Percentiles rank a stretch among this genome's conserved stretches.
These are phyloP conservation scores for Ariolimax columbianus DNA, from an alignment of 2,888 invertebrate species.

Conservation along the genomic window DNA sequence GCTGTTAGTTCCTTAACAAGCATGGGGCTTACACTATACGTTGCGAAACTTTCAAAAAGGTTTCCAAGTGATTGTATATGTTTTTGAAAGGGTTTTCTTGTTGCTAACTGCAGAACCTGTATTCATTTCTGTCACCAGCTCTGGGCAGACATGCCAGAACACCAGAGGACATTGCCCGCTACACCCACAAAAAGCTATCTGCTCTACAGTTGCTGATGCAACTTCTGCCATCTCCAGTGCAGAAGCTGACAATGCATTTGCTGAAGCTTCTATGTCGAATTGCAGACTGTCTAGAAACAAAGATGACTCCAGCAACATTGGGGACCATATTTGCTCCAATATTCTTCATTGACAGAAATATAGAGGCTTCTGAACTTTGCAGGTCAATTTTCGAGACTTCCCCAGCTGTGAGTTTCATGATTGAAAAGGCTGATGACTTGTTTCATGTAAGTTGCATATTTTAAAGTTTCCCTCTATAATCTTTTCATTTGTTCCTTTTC, in stretches of 20 bases:
- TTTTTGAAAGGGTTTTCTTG: not conserved
- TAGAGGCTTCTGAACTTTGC: constrained; percentile 19
- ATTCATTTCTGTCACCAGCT: constrained; percentile 11
- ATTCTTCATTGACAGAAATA: constrained; percentile 42
- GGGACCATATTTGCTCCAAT: constrained; percentile 50
- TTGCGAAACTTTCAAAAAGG: too few species aligned
- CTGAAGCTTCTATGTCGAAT: constrained; percentile 27
- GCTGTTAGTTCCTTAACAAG: too few species aligned
- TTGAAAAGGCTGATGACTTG: constrained; percentile 38
- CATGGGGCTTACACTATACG: too few species aligned
- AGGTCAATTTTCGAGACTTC: not conserved
- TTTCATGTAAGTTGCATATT: constrained; percentile 32
- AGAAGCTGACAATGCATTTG: constrained; percentile 26
- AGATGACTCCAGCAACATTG: constrained; percentile 48
- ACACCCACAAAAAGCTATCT: constrained; percentile 36
- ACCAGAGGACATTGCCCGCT: constrained; percentile 24
- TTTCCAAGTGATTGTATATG: too few species aligned
- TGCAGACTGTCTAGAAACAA: constrained; percentile 33
- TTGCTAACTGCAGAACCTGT: not conserved
- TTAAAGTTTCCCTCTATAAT: not conserved
- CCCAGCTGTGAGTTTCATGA: constrained; percentile 47
- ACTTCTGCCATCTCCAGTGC: constrained; percentile 31
- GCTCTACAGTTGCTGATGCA: constrained; percentile 48
- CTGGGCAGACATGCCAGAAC: constrained; percentile 36
- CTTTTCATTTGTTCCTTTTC: not conserved